phyloP scores from a whole-genome alignment of 1,140 invertebrate genomes.

The Rhyzopertha dominica region DNA sequence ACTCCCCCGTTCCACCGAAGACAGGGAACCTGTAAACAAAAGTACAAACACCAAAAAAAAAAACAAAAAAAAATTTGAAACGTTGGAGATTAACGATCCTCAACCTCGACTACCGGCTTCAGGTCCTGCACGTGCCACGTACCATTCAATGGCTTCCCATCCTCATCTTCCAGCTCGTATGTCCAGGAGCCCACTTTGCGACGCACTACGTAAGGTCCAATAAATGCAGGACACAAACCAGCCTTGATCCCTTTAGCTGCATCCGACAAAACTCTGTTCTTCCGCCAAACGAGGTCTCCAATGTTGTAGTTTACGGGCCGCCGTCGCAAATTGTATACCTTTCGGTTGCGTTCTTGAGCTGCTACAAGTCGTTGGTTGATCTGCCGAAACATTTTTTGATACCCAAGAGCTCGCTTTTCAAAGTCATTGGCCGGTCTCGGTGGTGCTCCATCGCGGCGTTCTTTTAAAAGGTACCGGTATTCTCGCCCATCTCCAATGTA shows the following conservation, averaged over 20 bases:
- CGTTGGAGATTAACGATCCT: too few relatives aligned
- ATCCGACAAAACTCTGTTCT: conserved; percentile 2
- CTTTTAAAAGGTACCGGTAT: neutral
- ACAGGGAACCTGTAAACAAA: too few relatives aligned
- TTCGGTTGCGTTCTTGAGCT: neutral
- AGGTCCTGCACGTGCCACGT: too few relatives aligned
- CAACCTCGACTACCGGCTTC: too few relatives aligned
- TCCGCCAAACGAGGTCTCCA: neutral
- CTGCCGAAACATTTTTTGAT: neutral
- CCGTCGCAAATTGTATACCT: neutral
- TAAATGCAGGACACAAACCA: conserved; percentile 2
- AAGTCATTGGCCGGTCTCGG: neutral
- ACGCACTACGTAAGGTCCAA: conserved; percentile 10
- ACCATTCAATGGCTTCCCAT: too few relatives aligned
- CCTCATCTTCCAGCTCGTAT: conserved; percentile 8
- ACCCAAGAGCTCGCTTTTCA: neutral
- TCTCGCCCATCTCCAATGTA: neutral
- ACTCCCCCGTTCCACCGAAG: too few relatives aligned
- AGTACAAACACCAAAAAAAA: too few relatives aligned
- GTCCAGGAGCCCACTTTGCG: neutral
- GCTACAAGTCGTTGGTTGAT: neutral
- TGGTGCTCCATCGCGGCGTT: neutral
- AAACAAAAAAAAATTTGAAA: too few relatives aligned
- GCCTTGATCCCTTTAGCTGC: neutral
- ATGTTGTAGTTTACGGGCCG: neutral